Conservation (phyloP, 2,113 vertebrate species). For the Varanus salvator region DNA sequence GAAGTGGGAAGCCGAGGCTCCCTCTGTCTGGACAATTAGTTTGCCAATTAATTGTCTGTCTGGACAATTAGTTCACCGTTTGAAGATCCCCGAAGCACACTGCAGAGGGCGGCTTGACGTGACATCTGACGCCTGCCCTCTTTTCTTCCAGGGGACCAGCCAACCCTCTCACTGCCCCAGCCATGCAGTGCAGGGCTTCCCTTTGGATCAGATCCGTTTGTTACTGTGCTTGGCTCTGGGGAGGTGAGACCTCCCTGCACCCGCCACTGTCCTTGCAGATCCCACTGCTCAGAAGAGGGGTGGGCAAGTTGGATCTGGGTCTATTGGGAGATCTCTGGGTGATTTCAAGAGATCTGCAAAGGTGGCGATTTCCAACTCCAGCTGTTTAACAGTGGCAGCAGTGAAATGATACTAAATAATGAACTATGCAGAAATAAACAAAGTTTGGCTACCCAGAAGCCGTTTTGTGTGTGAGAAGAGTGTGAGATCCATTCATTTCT, state of each 20-base stretch:
- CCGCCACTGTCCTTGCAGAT: neutral
- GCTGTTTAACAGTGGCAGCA: too few species aligned
- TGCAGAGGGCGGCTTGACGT: neutral
- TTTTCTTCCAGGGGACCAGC: neutral
- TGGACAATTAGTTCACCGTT: neutral
- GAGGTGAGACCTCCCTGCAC: neutral
- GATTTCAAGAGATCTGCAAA: too few species aligned
- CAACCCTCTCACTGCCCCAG: neutral
- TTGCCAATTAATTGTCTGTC: neutral
- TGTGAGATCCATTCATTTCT: too few species aligned
- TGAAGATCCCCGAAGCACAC: neutral
- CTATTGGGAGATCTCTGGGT: too few species aligned
- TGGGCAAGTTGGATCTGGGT: neutral
- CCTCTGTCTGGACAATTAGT: neutral
- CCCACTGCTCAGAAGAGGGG: neutral
- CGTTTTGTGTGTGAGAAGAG: too few species aligned
- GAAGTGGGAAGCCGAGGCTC: neutral
- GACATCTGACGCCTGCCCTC: neutral
- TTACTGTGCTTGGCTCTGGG: neutral
- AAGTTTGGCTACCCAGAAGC: too few species aligned
- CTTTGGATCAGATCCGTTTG: neutral
- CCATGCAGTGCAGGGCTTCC: neutral
- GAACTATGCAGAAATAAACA: too few species aligned
- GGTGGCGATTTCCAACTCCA: too few species aligned
- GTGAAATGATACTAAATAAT: too few species aligned